Evolutionary conservation across 2,888 invertebrate genomes (phyloP), one percentile per base, ranked within the genome.

Genomic region (Lissocephala sabroskyi): DNA sequence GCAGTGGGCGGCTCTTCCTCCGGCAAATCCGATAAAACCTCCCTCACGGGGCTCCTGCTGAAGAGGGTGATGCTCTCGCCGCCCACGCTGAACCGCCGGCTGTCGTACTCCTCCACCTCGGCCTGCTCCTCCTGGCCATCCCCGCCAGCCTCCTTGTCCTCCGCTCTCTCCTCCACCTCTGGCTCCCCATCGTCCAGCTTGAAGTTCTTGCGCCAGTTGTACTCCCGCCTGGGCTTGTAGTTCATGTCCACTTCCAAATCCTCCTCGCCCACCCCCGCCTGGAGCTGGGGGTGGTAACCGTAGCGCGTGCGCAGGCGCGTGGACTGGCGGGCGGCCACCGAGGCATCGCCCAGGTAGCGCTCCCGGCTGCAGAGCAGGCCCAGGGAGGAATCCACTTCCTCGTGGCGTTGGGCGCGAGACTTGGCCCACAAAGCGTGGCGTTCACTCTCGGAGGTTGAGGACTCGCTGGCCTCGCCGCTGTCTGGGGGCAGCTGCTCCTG

Each of bases 131-230:
- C 30, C 17, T 44, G 39, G 3, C 3, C 11, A 30, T 43, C 45
- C 13, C 2, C 10, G 10, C 16, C 16, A 18, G 43, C 49, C 3
- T 16, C 17, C 16, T 47, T 28, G 14, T 40, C 33, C 30, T 36
- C 13, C 13, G 19, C 18, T 5, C 53, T 33, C 6, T 18, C 23
- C n/a, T n/a, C n/a, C n/a, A n/a, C n/a, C n/a, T n/a, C 11, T 11
- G 28, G 18, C 0, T 56, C 58, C 1, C 67, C 65, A 16, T 84
- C 84, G 29, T 82, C 82, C n/a, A 84, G 48, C 32, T 77, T 80
- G 19, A 84, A 84, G 41, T 84, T 84, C 42, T 84, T 84, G 3
- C 84, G 73, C 84, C 84, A 84, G 32, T 84, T 84, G 47, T 84
- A 84, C 37, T 84, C 84, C n/a, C 65, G 59, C 30, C 79, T 82